Evolutionary conservation across 2,113 vertebrate species (phyloP).

Genomic region (Narcine bancroftii): DNA sequence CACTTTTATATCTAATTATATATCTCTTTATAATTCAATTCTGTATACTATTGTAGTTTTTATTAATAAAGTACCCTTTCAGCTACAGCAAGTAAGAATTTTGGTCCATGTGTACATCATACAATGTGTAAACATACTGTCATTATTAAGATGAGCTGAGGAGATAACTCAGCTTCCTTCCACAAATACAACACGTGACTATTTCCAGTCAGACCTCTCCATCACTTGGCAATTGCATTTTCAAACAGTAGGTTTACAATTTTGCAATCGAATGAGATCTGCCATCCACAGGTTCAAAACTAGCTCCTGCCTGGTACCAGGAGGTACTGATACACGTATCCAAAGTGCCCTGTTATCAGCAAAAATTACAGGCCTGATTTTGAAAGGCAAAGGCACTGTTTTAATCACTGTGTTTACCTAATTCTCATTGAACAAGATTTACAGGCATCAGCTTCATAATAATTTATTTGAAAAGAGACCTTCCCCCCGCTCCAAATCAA

Average conservation of each 20-base stretch:
- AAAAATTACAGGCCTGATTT: not conserved
- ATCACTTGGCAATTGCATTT: not conserved
- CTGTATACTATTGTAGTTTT: too few relatives aligned
- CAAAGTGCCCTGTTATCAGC: not conserved
- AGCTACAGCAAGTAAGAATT: too few relatives aligned
- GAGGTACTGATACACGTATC: not conserved
- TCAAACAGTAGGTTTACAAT: not conserved
- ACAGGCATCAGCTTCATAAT: not conserved
- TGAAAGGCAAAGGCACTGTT: slow-evolving; percentile 3
- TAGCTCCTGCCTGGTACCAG: not conserved
- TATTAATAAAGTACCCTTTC: too few relatives aligned
- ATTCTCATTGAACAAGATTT: not conserved
- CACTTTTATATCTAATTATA: too few relatives aligned
- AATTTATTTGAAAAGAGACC: not conserved
- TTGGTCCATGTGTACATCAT: too few relatives aligned
- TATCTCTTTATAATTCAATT: too few relatives aligned
- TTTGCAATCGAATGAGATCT: not conserved
- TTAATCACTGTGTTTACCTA: not conserved
- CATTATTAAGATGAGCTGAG: too few relatives aligned
- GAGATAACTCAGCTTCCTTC: not conserved
- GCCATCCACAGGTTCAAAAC: not conserved
- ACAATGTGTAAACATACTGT: too few relatives aligned
- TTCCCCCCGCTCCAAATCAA: not conserved
- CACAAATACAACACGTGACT: not conserved
- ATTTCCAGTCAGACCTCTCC: not conserved